Evolutionary conservation across 2,797 vertebrate species (phyloP).

Genomic region (Megaceryle alcyon): DNA sequence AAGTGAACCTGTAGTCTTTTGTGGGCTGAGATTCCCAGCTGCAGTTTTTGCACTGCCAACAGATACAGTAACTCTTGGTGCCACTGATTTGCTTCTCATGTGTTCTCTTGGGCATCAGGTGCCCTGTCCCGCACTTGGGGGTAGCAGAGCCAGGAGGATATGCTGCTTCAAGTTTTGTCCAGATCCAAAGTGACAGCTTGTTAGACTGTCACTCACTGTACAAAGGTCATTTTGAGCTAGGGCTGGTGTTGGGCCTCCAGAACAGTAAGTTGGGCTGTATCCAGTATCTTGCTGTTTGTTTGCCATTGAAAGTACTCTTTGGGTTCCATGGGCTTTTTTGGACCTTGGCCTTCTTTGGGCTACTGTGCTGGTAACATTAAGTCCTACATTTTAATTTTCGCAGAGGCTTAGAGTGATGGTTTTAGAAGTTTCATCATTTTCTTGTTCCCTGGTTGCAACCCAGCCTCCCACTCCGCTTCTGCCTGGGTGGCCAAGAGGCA

Average conservation of each 20-base stretch:
- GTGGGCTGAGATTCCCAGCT: neutral
- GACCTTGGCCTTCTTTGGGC: neutral
- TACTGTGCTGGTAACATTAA: neutral
- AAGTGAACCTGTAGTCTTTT: neutral
- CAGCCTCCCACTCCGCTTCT: neutral
- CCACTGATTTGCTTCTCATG: neutral
- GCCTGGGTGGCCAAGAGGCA: neutral
- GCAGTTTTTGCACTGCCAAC: neutral
- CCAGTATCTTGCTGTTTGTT: neutral
- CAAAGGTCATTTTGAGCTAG: neutral
- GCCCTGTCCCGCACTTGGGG: neutral
- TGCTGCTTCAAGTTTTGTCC: rapidly evolving
- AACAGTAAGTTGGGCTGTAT: neutral
- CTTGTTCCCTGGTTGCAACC: neutral
- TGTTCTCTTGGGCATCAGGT: neutral
- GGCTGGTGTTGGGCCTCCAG: neutral
- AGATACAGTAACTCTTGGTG: neutral
- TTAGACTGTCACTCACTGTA: neutral
- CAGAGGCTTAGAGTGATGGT: neutral
- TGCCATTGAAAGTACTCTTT: neutral
- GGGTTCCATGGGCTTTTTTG: neutral
- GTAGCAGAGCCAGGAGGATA: neutral
- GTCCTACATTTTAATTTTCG: neutral
- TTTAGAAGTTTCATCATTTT: neutral
- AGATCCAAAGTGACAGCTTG: neutral